phyloP scores from a whole-genome alignment of 2,113 vertebrate species.

The Ancistrus triradiatus region DNA sequence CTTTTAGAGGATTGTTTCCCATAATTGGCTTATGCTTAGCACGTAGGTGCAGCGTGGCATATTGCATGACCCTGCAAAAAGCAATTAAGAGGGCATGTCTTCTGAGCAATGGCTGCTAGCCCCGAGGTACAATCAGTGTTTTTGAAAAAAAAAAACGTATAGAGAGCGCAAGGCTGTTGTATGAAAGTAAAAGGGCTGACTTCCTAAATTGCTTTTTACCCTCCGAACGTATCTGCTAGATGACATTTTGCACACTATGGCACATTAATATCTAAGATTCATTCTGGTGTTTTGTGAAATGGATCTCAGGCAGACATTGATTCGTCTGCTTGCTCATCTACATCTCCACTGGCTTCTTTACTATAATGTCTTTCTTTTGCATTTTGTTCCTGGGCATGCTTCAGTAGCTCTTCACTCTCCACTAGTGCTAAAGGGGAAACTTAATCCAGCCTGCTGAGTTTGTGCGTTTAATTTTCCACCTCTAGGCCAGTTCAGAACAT shows the following conservation, averaged over 20 bases:
- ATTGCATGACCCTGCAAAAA: constrained; percentile 37
- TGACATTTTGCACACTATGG: constrained; percentile 21
- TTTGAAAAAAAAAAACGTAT: constrained; percentile 23
- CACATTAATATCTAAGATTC: constrained; percentile 30
- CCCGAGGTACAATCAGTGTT: constrained; percentile 27
- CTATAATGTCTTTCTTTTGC: not conserved
- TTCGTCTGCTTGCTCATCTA: not conserved
- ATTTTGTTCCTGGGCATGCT: constrained; percentile 8
- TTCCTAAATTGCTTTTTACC: constrained; percentile 42
- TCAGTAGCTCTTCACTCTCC: not conserved
- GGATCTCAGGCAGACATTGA: not conserved
- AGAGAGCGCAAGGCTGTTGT: constrained; percentile 12
- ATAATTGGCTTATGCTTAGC: constrained; percentile 13
- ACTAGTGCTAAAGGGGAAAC: constrained; percentile 9
- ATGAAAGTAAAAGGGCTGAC: not conserved
- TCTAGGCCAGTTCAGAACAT: constrained; percentile 15
- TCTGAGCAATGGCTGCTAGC: constrained; percentile 34
- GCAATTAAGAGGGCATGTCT: constrained; percentile 39
- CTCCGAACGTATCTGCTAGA: constrained; percentile 30
- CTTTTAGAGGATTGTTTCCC: no score
- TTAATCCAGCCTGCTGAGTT: constrained; percentile 13
- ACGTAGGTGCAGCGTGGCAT: constrained; percentile 19
- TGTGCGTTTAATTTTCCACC: constrained; percentile 6
- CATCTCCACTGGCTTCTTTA: not conserved
- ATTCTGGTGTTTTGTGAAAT: constrained; percentile 25